Base-by-base conservation (phyloP, 2,113 vertebrate species). In the Ovibos moschatus region DNA sequence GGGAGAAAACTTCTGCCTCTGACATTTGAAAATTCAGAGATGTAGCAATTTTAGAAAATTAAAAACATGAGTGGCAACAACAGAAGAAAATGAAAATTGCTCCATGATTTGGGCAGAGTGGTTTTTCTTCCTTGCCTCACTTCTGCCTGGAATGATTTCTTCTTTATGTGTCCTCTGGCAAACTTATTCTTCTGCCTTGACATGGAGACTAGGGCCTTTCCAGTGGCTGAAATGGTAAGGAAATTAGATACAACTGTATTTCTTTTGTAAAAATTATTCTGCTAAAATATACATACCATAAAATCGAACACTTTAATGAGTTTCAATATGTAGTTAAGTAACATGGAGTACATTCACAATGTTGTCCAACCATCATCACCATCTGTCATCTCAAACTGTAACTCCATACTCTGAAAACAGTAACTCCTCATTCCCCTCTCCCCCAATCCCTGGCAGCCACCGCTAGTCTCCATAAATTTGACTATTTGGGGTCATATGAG, bases 1-100 rank as follows among this genome's bases (percentile, higher is more conserved):
- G 67, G 30, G 76, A 90, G 88, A 85, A 47, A 55, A 28, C 71
- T 94, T 87, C 71, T 50, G 45, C 58, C 55, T 45, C 82, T 93
- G 94, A 93, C 67, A 71, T 62, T 81, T 64, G 93, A 81, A 97
- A 97, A 95, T 57, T 50, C 13, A 2, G 91, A 82, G 88, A 96
- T 91, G 88, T 13, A 91, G 85, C 94, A 79, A 36, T 50, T 92
- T 78, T 62, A 57, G 95, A 89, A 96, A 74, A 91, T 76, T 86
- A 83, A 64, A 96, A 97, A 67, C 96, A 78, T 83, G 74, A 82
- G 86, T 55, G 76, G 57, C 45, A 76, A 85, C 55, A 93, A 33
- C 6, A 57, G 92, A 43, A 94, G 74, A 78, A 71, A 87, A 71
- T 40, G 76, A 83, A 95, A 87, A 57, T 16, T 50, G 60, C 58